A percentile compares a stretch with the other conserved stretches of the same genome.
phyloP scores from a whole-genome alignment of 2,888 invertebrate genomes.

The Diaprepes abbreviatus region DNA sequence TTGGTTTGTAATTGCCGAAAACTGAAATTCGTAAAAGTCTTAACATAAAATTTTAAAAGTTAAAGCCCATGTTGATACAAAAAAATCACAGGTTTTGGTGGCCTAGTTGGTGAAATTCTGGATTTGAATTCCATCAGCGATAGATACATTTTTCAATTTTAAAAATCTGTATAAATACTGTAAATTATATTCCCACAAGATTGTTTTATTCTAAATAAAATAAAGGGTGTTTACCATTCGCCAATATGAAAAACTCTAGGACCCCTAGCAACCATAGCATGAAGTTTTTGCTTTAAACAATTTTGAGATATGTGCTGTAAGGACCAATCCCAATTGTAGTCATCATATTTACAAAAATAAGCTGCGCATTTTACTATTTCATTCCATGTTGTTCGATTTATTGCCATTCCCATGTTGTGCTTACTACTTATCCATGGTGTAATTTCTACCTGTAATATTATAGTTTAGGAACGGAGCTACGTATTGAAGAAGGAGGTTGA shows the following conservation, averaged over 20 bases:
- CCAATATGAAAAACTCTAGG: slow-evolving; percentile 98
- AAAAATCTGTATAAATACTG: too few relatives aligned
- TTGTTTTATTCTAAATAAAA: too few relatives aligned
- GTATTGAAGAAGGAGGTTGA: neutral
- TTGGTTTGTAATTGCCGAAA: too few relatives aligned
- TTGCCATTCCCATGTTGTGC: slow-evolving; percentile 99
- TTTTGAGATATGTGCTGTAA: slow-evolving; percentile 91
- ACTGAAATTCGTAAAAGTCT: too few relatives aligned
- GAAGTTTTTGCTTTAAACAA: slow-evolving; percentile 81
- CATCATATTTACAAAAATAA: slow-evolving; percentile 96
- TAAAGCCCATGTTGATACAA: too few relatives aligned
- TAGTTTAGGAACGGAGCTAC: slow-evolving; percentile 9
- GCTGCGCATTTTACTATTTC: slow-evolving; percentile 84
- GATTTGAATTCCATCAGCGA: too few relatives aligned
- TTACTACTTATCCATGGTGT: slow-evolving; percentile 96
- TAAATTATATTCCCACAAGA: too few relatives aligned
- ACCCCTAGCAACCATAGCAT: slow-evolving; percentile 91
- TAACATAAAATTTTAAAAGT: too few relatives aligned
- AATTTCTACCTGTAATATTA: slow-evolving; percentile 81
- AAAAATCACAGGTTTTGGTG: too few relatives aligned
- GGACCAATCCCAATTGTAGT: slow-evolving; percentile 99
- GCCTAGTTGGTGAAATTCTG: too few relatives aligned
- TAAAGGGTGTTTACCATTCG: slow-evolving; percentile 84
- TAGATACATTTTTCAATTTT: too few relatives aligned
- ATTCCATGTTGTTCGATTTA: slow-evolving; percentile 90